A percentile compares a stretch with the other conserved stretches of the same genome.
Conservation (phyloP, 2,113 vertebrate species). For the Brachypteracias leptosomus region DNA sequence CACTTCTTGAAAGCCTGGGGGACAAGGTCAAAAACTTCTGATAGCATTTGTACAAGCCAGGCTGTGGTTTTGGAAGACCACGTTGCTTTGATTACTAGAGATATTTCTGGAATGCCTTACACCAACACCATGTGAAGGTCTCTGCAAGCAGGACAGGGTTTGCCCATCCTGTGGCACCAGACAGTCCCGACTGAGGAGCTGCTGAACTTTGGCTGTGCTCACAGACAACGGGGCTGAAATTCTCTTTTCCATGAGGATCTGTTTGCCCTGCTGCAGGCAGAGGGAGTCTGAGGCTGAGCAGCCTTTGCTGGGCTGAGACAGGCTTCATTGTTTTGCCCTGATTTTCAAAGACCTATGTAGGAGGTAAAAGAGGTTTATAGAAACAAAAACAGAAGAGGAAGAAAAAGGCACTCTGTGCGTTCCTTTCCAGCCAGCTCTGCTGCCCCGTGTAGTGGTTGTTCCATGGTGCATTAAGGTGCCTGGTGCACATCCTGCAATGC, state of each 20-base stretch:
- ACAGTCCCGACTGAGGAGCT: fast-evolving
- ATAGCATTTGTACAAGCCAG: fast-evolving
- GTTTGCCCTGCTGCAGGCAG: not conserved
- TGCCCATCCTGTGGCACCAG: fast-evolving
- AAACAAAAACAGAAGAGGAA: not conserved
- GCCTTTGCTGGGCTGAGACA: fast-evolving
- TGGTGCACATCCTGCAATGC: fast-evolving
- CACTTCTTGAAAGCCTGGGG: not conserved
- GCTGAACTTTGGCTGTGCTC: fast-evolving
- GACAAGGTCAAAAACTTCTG: not conserved
- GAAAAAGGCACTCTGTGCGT: fast-evolving
- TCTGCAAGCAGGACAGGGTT: fast-evolving
- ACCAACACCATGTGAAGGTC: fast-evolving
- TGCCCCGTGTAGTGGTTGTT: fast-evolving
- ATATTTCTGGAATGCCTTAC: fast-evolving
- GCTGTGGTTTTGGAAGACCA: not conserved
- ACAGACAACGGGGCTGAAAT: fast-evolving
- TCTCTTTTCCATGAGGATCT: fast-evolving
- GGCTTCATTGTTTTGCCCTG: not conserved
- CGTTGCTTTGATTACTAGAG: not conserved
- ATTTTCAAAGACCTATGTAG: not conserved
- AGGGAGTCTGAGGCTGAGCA: not conserved
- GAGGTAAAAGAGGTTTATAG: not conserved
- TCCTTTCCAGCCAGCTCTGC: not conserved
- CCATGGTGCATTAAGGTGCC: fast-evolving